phyloP scores from a whole-genome alignment of 2,113 vertebrate genomes.

The Oophaga pumilio region DNA sequence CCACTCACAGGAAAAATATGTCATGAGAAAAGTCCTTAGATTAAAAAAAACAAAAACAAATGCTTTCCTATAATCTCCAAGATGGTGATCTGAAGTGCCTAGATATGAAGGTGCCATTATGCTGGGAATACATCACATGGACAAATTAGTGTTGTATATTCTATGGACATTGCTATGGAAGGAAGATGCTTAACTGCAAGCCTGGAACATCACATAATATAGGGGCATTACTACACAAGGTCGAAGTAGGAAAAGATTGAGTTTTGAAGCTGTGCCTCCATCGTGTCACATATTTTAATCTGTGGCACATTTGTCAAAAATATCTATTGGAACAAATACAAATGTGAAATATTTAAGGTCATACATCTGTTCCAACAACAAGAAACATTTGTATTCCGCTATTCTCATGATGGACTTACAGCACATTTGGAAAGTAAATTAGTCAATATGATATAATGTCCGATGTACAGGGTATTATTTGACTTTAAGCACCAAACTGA shows the following conservation, averaged over 20 bases:
- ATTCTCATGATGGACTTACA: too few species aligned
- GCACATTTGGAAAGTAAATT: too few species aligned
- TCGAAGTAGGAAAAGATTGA: too few species aligned
- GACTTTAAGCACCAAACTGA: too few species aligned
- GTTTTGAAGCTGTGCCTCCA: background rate
- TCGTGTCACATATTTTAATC: background rate
- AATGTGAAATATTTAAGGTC: too few species aligned
- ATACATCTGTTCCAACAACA: too few species aligned
- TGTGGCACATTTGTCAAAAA: too few species aligned
- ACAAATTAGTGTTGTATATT: background rate
- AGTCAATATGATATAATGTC: too few species aligned
- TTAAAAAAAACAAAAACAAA: background rate
- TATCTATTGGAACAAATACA: too few species aligned
- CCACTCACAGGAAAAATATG: constrained; percentile 26
- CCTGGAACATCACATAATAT: background rate
- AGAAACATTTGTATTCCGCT: too few species aligned
- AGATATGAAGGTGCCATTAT: background rate
- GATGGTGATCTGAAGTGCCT: background rate
- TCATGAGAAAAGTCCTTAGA: constrained; percentile 8
- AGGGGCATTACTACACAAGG: too few species aligned
- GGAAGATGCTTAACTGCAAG: background rate
- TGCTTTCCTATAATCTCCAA: background rate
- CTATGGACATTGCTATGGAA: background rate
- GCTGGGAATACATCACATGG: background rate
- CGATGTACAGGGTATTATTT: too few species aligned